These are phyloP conservation scores for Hipposideros armiger DNA, from an alignment of 2,113 vertebrate species.

Conservation along the genomic window DNA sequence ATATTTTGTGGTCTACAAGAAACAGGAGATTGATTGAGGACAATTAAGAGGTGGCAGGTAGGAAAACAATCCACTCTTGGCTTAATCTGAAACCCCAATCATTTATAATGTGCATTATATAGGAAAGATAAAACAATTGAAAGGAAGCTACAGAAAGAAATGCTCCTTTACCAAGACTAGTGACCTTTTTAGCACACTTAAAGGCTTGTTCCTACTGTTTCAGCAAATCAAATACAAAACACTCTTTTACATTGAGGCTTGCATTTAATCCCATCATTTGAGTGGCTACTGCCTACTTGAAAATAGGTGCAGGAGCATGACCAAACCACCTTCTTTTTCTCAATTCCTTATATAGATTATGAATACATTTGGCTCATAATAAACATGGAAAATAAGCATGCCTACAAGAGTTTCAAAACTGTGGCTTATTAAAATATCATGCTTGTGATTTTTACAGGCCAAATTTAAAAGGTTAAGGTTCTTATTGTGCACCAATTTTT, in stretches of 20 bases:
- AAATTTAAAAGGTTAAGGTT: conserved; percentile 31
- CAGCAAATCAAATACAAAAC: conserved; percentile 66
- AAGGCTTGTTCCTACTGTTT: conserved; percentile 63
- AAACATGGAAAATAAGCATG: background rate
- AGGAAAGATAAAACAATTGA: conserved; percentile 44
- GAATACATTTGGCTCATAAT: conserved; percentile 15
- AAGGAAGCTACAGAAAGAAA: conserved; percentile 41
- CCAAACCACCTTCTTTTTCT: conserved; percentile 17
- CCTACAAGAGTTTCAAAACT: background rate
- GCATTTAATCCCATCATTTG: conserved; percentile 32
- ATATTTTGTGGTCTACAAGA: background rate
- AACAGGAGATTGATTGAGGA: conserved; percentile 39
- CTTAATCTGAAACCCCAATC: conserved; percentile 60
- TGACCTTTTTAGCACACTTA: conserved; percentile 50
- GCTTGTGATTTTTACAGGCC: background rate
- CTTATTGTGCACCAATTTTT: conserved; percentile 29
- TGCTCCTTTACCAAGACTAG: background rate
- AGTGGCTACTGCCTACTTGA: conserved; percentile 47
- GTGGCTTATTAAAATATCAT: conserved; percentile 58
- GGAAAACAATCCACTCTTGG: conserved; percentile 43
- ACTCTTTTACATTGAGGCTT: conserved; percentile 51
- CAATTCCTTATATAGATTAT: conserved; percentile 47
- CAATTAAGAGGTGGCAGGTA: conserved; percentile 43
- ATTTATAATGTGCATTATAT: conserved; percentile 20
- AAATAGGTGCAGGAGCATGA: conserved; percentile 31